phyloP scores from a whole-genome alignment of 2,113 vertebrate species.

The Octodon degus region DNA sequence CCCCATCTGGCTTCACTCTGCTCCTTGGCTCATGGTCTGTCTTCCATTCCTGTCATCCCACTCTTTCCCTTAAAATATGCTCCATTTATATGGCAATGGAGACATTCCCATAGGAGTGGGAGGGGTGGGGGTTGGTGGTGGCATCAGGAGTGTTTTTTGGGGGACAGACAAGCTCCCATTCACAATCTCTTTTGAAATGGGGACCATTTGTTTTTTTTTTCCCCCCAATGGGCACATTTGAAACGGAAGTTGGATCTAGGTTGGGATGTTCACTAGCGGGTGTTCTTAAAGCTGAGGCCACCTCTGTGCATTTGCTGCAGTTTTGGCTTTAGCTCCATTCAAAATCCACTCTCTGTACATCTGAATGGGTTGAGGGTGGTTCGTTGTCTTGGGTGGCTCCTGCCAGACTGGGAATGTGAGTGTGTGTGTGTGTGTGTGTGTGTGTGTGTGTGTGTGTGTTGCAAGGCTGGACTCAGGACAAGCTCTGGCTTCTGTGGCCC shows the following conservation, averaged over 20 bases:
- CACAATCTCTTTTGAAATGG: constrained; percentile 3
- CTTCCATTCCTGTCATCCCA: not conserved
- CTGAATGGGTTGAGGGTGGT: not conserved
- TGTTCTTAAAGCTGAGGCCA: not conserved
- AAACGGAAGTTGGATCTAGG: not conserved
- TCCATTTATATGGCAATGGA: not conserved
- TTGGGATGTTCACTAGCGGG: not conserved
- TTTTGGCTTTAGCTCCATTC: not conserved
- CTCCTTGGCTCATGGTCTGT: not conserved
- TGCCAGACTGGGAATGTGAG: not conserved
- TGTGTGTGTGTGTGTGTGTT: not conserved
- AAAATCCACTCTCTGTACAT: not conserved
- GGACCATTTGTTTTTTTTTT: not conserved
- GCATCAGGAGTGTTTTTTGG: not conserved
- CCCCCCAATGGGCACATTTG: not conserved
- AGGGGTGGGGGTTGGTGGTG: not conserved
- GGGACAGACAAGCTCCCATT: not conserved
- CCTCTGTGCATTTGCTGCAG: not conserved
- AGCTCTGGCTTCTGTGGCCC: not conserved
- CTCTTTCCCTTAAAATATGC: not conserved
- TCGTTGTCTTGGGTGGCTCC: not conserved
- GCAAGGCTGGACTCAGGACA: not conserved
- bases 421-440: not conserved
- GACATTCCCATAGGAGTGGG: not conserved
- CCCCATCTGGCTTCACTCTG: not conserved